A percentile compares a stretch with the other conserved stretches of the same genome.
Conservation (phyloP, 2,888 invertebrate species). For the Allacma fusca region DNA sequence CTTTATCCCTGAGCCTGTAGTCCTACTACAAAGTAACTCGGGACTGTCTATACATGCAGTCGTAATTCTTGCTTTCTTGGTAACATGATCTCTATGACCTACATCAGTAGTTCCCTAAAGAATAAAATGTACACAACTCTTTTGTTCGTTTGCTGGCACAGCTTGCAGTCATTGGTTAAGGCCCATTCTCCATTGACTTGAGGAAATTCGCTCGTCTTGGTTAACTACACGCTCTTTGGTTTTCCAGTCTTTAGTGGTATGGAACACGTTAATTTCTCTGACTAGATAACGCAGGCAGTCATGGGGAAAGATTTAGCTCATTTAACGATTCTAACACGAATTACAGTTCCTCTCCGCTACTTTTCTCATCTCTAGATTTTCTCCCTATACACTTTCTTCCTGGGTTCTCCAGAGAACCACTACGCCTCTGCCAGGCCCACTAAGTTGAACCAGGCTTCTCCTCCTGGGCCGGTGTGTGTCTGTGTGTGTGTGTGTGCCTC, state of each 20-base stretch:
- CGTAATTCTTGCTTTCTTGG: neutral
- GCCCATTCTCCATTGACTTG: neutral
- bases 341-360: conserved; percentile 12
- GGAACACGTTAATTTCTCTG: conserved; percentile 2
- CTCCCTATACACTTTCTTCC: neutral
- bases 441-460: too few species aligned
- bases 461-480: too few species aligned
- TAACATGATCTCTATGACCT: neutral
- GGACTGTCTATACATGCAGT: too few species aligned
- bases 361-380: neutral
- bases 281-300: conserved; percentile 26
- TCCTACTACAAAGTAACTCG: too few species aligned
- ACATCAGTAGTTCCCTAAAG: neutral
- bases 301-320: conserved; percentile 39
- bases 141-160: conserved; percentile 21
- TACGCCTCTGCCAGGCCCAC: too few species aligned
- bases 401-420: too few species aligned
- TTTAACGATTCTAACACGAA: conserved; percentile 31
- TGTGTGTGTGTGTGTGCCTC: too few species aligned
- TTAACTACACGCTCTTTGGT: neutral
- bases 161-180: conserved; percentile 7
- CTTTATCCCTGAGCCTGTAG: too few species aligned
- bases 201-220: conserved; percentile 12
- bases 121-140: conserved; percentile 21
- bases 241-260: conserved; percentile 7